phyloP scores from a whole-genome alignment of 2,797 vertebrate species.

The Peromyscus nudipes region DNA sequence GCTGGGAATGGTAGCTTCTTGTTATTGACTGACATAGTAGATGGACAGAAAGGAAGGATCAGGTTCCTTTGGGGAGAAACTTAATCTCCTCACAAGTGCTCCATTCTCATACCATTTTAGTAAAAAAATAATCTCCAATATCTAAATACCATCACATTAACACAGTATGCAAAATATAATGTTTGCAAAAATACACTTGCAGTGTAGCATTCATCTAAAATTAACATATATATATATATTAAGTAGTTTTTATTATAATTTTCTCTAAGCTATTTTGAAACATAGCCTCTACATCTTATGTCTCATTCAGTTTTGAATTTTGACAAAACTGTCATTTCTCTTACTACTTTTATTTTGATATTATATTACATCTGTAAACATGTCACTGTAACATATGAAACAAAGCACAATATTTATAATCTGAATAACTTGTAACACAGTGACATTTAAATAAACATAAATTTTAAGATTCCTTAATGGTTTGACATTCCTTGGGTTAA shows the following conservation, averaged over 20 bases:
- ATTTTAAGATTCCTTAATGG: conserved; percentile 79
- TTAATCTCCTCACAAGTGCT: no score
- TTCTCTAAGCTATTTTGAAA: conserved; percentile 11
- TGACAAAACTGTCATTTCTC: not conserved
- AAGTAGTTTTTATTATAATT: conserved; percentile 15
- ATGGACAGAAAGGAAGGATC: no score
- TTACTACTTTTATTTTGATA: conserved; percentile 2
- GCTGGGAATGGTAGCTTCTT: no score
- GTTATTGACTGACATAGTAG: no score
- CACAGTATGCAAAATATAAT: not conserved
- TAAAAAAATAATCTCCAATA: no score
- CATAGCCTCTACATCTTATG: not conserved
- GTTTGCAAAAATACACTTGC: no score
- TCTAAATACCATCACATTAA: no score
- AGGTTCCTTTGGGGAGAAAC: no score
- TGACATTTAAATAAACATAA: conserved; percentile 71
- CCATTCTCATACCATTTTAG: no score
- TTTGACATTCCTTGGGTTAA: conserved; percentile 73
- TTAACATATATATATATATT: not conserved
- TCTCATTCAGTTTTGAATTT: conserved; percentile 58
- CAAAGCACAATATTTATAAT: conserved; percentile 36
- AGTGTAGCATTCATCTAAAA: not conserved
- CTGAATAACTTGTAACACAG: conserved; percentile 79
- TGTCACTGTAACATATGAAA: conserved; percentile 62
- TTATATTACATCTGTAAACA: conserved; percentile 66